Evolutionary conservation across 2,797 vertebrate species (phyloP).

Genomic region (Hippocampus kuda): DNA sequence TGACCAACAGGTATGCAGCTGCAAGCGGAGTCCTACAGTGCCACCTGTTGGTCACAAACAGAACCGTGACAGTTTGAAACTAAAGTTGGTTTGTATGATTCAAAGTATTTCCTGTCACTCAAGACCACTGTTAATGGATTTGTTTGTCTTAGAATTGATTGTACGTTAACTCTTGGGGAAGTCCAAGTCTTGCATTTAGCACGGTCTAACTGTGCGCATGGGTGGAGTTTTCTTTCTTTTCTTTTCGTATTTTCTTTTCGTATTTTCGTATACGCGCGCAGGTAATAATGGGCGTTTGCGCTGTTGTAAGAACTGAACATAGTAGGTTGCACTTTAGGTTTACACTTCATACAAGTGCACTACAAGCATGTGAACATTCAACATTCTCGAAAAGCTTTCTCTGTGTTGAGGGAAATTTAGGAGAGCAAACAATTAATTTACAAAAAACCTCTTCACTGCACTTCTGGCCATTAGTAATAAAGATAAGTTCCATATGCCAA

Average conservation of each 20-base stretch:
- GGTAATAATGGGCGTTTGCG: too few species aligned
- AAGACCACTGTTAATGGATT: neutral
- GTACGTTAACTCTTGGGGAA: too few species aligned
- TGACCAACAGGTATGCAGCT: too few species aligned
- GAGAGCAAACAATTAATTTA: conserved; percentile 32
- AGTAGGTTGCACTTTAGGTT: too few species aligned
- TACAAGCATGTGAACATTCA: neutral
- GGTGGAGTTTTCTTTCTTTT: too few species aligned
- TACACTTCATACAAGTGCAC: neutral
- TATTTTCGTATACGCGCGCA: too few species aligned
- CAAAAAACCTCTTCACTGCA: conserved; percentile 4
- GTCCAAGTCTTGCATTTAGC: too few species aligned
- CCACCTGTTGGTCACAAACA: too few species aligned
- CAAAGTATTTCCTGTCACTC: neutral
- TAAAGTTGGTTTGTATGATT: neutral
- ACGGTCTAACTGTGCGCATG: too few species aligned
- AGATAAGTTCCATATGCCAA: conserved; percentile 5
- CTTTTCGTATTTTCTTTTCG: too few species aligned
- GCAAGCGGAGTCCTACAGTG: too few species aligned
- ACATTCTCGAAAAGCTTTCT: conserved; percentile 29
- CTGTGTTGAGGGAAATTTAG: conserved; percentile 29
- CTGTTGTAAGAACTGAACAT: too few species aligned
- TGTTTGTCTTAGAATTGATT: neutral
- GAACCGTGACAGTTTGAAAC: neutral
- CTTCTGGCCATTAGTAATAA: conserved; percentile 27